Evolutionary conservation across 1,140 invertebrate genomes (phyloP), one percentile per base, ranked within the genome.

Genomic region (Vanessa tameamea): DNA sequence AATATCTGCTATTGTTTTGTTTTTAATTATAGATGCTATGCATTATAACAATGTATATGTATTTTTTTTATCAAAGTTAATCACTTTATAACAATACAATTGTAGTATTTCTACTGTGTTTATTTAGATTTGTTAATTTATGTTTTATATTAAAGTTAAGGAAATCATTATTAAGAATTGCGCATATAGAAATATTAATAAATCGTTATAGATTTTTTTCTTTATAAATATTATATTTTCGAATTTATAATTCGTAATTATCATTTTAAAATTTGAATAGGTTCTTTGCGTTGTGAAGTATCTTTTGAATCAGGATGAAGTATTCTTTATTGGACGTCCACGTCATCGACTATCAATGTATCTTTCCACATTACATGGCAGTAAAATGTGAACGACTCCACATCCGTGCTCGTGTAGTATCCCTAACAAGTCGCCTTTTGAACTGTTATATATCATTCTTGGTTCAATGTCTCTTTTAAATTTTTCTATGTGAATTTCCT

Each of bases 1-100:
- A 66, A 51, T 65, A 47, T 26, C 14, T 31, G 23, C 64, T 48
- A 65, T 50, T 66, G 64, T 66, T 66, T 12, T 43, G 26, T n/a
- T 53, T 53, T 53, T 8, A 53, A n/a, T n/a, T 53, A 20, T 53
- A 53, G 15, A 53, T n/a, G 50, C 50, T n/a, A 53, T 53, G n/a
- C 50, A 53, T n/a, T 53, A n/a, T 53, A 37, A 4, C 3, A 37
- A 37, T 37, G 31, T 37, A 37, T 37, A 37, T 37, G 7, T 37
- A 6, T 31, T 3, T 43, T 8, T 9, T 43, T 43, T 11, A 43
- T 43, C 7, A 11, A 11, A 43, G 37, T 43, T 43, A 43, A 43
- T 43, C 37, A 43, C 9, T 11, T 43, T 43, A 43, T 43, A 43
- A 43, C 37, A 43, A 43, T 43, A 43, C 37, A 43, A 43, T 43